Conservation (phyloP, 2,888 invertebrate genomes). For the Ferrisia virgata region DNA sequence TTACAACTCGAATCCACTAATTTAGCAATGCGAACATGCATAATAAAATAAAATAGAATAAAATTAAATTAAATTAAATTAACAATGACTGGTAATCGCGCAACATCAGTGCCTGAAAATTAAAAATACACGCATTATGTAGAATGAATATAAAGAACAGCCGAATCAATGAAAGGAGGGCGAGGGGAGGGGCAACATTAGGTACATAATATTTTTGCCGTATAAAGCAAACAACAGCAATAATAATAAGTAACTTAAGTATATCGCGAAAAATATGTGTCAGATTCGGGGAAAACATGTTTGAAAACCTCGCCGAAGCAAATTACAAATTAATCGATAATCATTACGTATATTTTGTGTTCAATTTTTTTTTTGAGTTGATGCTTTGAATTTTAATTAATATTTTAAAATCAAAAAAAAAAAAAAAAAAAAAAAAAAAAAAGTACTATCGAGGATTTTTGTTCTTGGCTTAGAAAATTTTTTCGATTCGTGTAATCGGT, state of each 20-base stretch:
- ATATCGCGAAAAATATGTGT: background rate
- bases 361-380: background rate
- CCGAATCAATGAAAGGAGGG: background rate
- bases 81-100: slow-evolving; percentile 16
- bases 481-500: background rate
- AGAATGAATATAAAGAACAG: background rate
- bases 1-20: slow-evolving; percentile 8
- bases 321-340: too few relatives aligned
- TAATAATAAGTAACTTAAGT: background rate
- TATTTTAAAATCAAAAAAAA: background rate
- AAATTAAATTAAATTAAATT: too few relatives aligned
- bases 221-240: background rate
- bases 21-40: slow-evolving; percentile 16
- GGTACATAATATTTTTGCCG: background rate
- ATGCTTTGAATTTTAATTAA: background rate
- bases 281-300: background rate
- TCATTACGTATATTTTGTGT: background rate
- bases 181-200: background rate
- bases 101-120: background rate
- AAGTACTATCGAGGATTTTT: background rate
- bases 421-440: background rate
- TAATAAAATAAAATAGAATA: background rate
- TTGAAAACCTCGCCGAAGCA: background rate
- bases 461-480: background rate
- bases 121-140: background rate